A percentile compares a stretch with the other conserved stretches of the same genome.
Evolutionary conservation across 2,113 vertebrate species (phyloP).

Genomic region (Aptenodytes forsteri): DNA sequence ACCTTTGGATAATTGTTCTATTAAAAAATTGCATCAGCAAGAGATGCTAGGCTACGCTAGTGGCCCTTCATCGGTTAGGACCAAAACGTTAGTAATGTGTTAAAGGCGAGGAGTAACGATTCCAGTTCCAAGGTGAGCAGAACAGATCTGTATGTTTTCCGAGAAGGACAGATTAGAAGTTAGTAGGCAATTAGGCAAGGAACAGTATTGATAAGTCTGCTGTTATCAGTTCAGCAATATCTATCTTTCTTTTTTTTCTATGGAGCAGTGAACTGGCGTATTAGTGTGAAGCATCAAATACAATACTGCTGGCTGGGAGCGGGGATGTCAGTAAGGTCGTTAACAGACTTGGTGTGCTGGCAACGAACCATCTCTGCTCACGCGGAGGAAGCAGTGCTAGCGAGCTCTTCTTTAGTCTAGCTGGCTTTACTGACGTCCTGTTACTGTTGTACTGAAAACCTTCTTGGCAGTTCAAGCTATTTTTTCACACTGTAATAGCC

Average conservation of each 20-base stretch:
- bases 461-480: conserved; percentile 63
- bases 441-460: background rate
- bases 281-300: background rate
- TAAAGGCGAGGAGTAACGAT: background rate
- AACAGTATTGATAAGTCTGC: background rate
- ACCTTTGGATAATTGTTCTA: background rate
- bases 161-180: background rate
- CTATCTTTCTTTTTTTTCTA: background rate
- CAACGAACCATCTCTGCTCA: background rate
- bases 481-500: conserved; percentile 63
- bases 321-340: background rate
- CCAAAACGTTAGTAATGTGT: background rate
- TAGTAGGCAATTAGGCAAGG: background rate
- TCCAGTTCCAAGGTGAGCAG: background rate
- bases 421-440: background rate
- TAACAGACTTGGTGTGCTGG: background rate
- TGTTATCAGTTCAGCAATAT: conserved; percentile 3
- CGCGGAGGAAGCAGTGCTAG: background rate
- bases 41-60: background rate
- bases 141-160: background rate
- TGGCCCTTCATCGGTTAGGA: background rate
- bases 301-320: background rate
- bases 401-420: background rate
- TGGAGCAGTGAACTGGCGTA: background rate
- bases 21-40: conserved; percentile 36